These are phyloP conservation scores for Alviniconcha strummeri DNA, from an alignment of 2,888 invertebrate species.

Conservation along the genomic window DNA sequence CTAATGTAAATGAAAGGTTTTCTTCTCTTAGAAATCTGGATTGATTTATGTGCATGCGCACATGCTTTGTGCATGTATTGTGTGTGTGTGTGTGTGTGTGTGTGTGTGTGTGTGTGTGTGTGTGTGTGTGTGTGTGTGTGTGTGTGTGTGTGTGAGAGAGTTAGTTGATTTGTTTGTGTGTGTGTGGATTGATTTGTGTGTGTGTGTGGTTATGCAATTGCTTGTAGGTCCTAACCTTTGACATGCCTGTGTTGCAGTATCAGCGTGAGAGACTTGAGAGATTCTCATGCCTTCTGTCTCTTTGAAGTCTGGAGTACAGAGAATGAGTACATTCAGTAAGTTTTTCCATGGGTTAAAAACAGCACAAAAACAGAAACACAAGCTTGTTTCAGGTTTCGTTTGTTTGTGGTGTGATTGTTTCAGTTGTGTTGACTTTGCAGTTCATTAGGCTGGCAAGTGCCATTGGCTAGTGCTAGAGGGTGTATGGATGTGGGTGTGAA, in stretches of 20 bases:
- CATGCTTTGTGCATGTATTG: neutral
- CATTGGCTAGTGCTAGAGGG: too few relatives aligned
- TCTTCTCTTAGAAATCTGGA: too few relatives aligned
- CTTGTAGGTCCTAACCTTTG: too few relatives aligned
- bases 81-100: neutral
- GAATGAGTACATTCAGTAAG: conserved; percentile 53
- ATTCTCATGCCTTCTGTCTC: conserved; percentile 50
- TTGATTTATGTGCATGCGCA: neutral
- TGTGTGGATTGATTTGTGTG: too few relatives aligned
- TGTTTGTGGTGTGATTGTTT: neutral
- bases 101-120: neutral
- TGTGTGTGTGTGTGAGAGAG: neutral
- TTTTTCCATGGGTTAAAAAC: neutral
- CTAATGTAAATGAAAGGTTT: too few relatives aligned
- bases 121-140: neutral
- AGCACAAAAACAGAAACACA: too few relatives aligned
- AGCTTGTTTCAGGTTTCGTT: neutral
- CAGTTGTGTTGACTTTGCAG: neutral
- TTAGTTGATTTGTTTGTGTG: too few relatives aligned
- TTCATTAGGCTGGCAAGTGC: too few relatives aligned
- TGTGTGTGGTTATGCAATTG: too few relatives aligned
- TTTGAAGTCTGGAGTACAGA: conserved; percentile 64
- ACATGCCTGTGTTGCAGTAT: conserved; percentile 46
- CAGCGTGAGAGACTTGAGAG: conserved; percentile 56
- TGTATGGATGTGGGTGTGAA: too few relatives aligned